phyloP scores from a whole-genome alignment of 2,113 vertebrate species.

The Jaculus jaculus region DNA sequence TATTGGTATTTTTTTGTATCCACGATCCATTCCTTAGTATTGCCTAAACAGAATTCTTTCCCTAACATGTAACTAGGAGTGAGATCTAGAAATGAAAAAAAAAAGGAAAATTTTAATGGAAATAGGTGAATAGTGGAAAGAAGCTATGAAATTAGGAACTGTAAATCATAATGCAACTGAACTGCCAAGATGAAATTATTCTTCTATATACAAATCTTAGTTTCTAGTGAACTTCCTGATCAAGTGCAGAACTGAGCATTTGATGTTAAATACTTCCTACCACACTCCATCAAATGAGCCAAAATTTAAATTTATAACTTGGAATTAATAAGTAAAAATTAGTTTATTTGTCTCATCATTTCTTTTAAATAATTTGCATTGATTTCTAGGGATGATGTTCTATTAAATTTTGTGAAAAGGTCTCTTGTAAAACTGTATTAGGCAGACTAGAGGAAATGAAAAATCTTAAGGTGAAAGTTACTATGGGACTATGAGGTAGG shows the following conservation, averaged over 20 bases:
- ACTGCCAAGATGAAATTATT: not conserved
- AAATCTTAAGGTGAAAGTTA: not conserved
- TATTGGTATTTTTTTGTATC: not conserved
- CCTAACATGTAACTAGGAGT: not conserved
- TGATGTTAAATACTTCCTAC: not conserved
- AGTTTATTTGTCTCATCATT: not conserved
- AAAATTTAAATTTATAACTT: not conserved
- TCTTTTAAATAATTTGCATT: slow-evolving; percentile 8
- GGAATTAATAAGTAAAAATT: slow-evolving; percentile 18
- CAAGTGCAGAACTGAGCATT: not conserved
- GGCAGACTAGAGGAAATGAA: not conserved
- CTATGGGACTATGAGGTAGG: not conserved
- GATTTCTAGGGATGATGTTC: not conserved
- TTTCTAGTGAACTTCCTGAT: not conserved
- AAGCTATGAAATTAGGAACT: not conserved
- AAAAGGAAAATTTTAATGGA: not conserved
- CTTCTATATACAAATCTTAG: not conserved
- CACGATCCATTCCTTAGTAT: not conserved
- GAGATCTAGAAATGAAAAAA: not conserved
- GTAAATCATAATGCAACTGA: not conserved
- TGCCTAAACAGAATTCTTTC: not conserved
- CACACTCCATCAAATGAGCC: not conserved
- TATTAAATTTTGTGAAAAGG: not conserved
- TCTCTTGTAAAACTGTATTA: not conserved
- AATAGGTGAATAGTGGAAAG: not conserved